Evolutionary conservation across 1,140 invertebrate species (phyloP).

Genomic region (Globodera rostochiensis): DNA sequence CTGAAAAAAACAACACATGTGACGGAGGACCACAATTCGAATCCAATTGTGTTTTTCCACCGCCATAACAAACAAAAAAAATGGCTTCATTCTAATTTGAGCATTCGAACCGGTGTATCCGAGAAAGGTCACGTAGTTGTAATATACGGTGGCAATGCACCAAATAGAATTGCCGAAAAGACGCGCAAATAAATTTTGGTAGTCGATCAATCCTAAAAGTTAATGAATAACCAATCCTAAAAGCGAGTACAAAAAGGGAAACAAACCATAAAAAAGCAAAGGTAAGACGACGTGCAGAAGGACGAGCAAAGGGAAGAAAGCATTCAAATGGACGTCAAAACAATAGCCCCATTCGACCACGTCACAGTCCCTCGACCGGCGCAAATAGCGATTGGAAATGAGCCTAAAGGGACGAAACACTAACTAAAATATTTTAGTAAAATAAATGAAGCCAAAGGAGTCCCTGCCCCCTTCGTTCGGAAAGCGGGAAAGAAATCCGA

Average conservation of each 20-base stretch:
- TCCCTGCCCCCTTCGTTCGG: background rate
- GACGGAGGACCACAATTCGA: too few relatives aligned
- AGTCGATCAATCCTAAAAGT: constrained; percentile 55
- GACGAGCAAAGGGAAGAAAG: constrained; percentile 91
- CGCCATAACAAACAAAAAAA: too few relatives aligned
- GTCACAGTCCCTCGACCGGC: constrained; percentile 75
- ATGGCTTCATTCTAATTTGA: background rate
- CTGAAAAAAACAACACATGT: constrained; percentile 69
- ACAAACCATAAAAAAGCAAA: constrained; percentile 56
- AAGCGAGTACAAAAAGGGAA: background rate
- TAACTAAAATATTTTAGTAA: background rate
- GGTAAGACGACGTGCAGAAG: constrained; percentile 83
- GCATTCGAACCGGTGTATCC: constrained; percentile 84
- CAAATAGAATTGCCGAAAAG: constrained; percentile 91
- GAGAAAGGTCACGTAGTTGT: constrained; percentile 94
- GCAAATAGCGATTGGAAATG: constrained; percentile 83
- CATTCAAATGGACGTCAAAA: constrained; percentile 98
- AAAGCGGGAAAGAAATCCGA: too few relatives aligned
- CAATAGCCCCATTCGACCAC: constrained; percentile 91
- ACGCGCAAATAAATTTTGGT: constrained; percentile 71
- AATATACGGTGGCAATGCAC: constrained; percentile 87
- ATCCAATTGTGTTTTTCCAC: too few relatives aligned
- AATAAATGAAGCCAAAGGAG: background rate
- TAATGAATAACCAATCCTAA: background rate
- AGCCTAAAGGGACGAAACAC: constrained; percentile 73